phyloP scores from a whole-genome alignment of 2,888 invertebrate species.

The Phorcus lineatus region DNA sequence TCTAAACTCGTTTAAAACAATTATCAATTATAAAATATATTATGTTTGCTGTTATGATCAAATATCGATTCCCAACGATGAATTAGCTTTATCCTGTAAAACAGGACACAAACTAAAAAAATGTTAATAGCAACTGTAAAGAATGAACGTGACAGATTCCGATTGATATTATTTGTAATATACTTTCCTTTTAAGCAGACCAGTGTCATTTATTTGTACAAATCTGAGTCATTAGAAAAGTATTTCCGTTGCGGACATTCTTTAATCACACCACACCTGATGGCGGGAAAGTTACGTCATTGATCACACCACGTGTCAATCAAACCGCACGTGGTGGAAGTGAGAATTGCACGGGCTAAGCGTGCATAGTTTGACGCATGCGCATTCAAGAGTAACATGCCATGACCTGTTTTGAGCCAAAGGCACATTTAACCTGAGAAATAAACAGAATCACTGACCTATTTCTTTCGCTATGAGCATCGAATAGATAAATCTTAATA shows the following conservation, averaged over 20 bases:
- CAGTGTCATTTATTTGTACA: too few relatives aligned
- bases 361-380: background rate
- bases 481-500: constrained; percentile 13
- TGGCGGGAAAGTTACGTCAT: constrained; percentile 12
- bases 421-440: background rate
- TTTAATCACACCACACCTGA: background rate
- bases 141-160: too few relatives aligned
- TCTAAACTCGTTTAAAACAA: too few relatives aligned
- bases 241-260: background rate
- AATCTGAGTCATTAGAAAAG: too few relatives aligned
- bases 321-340: background rate
- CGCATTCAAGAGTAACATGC: background rate
- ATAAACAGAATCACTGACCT: background rate
- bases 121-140: too few relatives aligned
- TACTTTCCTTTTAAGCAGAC: too few relatives aligned
- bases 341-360: background rate
- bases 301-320: constrained; percentile 10
- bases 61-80: too few relatives aligned
- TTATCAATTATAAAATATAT: too few relatives aligned
- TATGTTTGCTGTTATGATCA: too few relatives aligned
- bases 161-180: too few relatives aligned
- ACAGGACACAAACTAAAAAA: too few relatives aligned
- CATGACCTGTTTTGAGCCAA: background rate
- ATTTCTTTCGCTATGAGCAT: background rate
- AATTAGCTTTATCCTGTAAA: too few relatives aligned